A percentile compares a stretch with the other conserved stretches of the same genome.
Evolutionary conservation across 2,797 vertebrate species (phyloP).

Genomic region (Amblyraja radiata): DNA sequence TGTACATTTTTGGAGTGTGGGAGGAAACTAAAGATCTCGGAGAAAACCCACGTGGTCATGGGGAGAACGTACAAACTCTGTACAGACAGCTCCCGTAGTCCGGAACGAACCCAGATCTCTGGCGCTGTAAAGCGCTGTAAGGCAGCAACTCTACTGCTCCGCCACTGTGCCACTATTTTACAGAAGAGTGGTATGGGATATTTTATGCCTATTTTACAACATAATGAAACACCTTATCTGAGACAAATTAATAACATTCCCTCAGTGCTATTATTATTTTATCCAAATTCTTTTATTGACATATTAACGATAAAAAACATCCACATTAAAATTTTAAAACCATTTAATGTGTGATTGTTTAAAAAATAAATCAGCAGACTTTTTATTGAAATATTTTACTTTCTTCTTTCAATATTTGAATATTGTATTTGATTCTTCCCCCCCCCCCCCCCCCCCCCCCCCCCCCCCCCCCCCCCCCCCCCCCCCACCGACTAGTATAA

Average conservation of each 20-base stretch:
- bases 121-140: too few species aligned
- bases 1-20: too few species aligned
- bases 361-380: neutral
- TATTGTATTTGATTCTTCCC: neutral
- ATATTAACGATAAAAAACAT: neutral
- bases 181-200: neutral
- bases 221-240: neutral
- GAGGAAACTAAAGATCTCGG: too few species aligned
- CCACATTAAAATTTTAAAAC: neutral
- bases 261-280: neutral
- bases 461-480: too few species aligned
- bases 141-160: too few species aligned
- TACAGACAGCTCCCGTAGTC: too few species aligned
- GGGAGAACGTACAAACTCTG: too few species aligned
- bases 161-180: neutral
- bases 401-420: neutral
- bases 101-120: too few species aligned
- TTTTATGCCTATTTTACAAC: neutral
- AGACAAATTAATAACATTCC: neutral
- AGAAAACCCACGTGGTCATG: too few species aligned
- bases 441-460: too few species aligned
- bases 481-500: neutral
- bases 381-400: neutral
- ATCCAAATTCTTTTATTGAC: neutral
- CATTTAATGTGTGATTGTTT: neutral